Percentiles rank a stretch among this genome's conserved stretches.
Conservation (phyloP, 1,140 invertebrate genomes). For the Eciton burchellii region DNA sequence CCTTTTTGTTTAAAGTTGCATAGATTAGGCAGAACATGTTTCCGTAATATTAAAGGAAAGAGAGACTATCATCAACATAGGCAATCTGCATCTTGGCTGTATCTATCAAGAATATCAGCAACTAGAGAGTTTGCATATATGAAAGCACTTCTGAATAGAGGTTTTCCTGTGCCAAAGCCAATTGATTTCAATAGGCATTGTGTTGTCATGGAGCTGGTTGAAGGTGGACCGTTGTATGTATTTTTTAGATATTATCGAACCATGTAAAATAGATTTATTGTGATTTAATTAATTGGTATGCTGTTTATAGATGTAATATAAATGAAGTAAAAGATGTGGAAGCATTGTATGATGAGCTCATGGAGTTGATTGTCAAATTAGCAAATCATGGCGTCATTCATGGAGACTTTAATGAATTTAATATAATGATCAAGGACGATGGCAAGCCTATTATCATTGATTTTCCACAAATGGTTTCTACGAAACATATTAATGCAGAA, state of each 20-base stretch:
- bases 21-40: slow-evolving; percentile 97
- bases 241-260: neutral
- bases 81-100: slow-evolving; percentile 97
- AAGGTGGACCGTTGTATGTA: slow-evolving; percentile 90
- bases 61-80: slow-evolving; percentile 98
- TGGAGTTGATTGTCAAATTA: slow-evolving; percentile 96
- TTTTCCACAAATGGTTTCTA: slow-evolving; percentile 99
- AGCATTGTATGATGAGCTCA: slow-evolving; percentile 96
- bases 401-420: slow-evolving; percentile 99
- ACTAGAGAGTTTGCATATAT: slow-evolving; percentile 99
- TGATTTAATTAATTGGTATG: slow-evolving; percentile 3
- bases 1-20: slow-evolving; percentile 96
- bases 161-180: slow-evolving; percentile 98
- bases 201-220: slow-evolving; percentile 97
- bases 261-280: neutral
- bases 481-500: slow-evolving; percentile 96
- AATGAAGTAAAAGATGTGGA: slow-evolving; percentile 92
- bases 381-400: slow-evolving; percentile 98
- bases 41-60: slow-evolving; percentile 98
- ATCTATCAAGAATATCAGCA: slow-evolving; percentile 98
- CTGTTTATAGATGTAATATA: slow-evolving; percentile 91
- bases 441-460: slow-evolving; percentile 96
- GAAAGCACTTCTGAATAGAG: slow-evolving; percentile 95
- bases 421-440: slow-evolving; percentile 95
- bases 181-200: slow-evolving; percentile 98